Evolutionary conservation across 2,888 invertebrate species (phyloP).

Genomic region (Calameuta idolon): DNA sequence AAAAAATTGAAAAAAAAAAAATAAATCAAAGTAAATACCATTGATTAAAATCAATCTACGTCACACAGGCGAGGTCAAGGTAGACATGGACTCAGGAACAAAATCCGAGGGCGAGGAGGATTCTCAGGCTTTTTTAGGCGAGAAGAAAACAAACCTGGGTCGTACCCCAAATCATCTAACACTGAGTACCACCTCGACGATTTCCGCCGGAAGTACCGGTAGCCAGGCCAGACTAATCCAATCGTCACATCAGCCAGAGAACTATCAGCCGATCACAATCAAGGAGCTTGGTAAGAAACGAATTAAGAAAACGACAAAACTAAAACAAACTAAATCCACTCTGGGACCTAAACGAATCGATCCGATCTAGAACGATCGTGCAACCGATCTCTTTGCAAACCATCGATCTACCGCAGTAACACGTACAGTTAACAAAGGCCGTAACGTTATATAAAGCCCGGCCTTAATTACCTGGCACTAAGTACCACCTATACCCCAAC

Average conservation of each 20-base stretch:
- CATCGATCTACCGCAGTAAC: background rate
- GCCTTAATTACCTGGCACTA: background rate
- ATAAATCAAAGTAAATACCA: background rate
- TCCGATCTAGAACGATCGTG: background rate
- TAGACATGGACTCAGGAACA: constrained; percentile 76
- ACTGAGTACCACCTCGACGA: constrained; percentile 90
- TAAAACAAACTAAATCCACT: constrained; percentile 8
- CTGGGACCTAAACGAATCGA: background rate
- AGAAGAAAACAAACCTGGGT: constrained; percentile 77
- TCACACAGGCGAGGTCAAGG: constrained; percentile 59
- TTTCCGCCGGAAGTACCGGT: constrained; percentile 93
- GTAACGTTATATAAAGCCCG: background rate
- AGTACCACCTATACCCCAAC: background rate
- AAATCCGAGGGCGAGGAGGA: constrained; percentile 91
- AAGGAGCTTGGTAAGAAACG: constrained; percentile 87
- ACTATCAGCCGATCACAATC: constrained; percentile 88
- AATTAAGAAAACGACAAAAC: constrained; percentile 4
- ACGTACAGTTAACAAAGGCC: background rate
- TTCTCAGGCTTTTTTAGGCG: constrained; percentile 74
- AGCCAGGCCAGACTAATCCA: constrained; percentile 94
- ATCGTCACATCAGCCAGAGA: constrained; percentile 92
- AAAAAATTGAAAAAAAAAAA: background rate
- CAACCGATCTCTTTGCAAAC: background rate
- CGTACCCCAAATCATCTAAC: constrained; percentile 94
- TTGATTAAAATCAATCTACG: background rate